Evolutionary conservation across 1,140 invertebrate genomes (phyloP).

Genomic region (Drosophila nasuta): DNA sequence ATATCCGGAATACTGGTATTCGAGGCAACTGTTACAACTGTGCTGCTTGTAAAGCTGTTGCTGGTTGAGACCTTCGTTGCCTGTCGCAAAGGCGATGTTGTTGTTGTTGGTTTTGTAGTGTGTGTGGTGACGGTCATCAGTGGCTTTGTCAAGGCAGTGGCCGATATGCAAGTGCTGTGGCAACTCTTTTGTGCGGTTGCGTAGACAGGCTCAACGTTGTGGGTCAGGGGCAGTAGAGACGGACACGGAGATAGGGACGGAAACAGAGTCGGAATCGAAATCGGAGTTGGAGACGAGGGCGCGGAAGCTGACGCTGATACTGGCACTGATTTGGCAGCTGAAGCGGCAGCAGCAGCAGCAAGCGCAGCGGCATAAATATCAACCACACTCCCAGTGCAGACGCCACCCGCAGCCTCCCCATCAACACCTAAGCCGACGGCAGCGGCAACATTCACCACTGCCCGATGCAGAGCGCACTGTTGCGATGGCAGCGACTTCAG

Average conservation of each 20-base stretch:
- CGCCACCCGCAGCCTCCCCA: slow-evolving; percentile 8
- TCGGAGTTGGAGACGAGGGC: not conserved
- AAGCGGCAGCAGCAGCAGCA: slow-evolving; percentile 57
- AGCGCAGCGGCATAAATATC: slow-evolving; percentile 71
- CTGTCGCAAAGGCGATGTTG: slow-evolving; percentile 41
- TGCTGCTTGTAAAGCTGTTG: not conserved
- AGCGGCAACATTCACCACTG: slow-evolving; percentile 72
- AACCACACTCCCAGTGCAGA: slow-evolving; percentile 56
- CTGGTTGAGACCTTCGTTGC: slow-evolving; percentile 16
- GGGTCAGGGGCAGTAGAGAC: slow-evolving; percentile 42
- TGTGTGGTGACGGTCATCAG: slow-evolving; percentile 72
- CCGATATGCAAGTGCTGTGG: slow-evolving; percentile 66
- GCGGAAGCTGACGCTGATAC: slow-evolving; percentile 29
- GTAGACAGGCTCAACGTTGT: slow-evolving; percentile 72
- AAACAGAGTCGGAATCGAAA: not conserved
- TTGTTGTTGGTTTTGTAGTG: slow-evolving; percentile 61
- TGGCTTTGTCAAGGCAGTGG: slow-evolving; percentile 69
- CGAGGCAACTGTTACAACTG: slow-evolving; percentile 27
- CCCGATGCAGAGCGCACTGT: slow-evolving; percentile 64
- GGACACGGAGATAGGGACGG: slow-evolving; percentile 3
- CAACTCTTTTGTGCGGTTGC: slow-evolving; percentile 81
- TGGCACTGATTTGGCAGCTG: slow-evolving; percentile 44
- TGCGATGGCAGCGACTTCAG: slow-evolving; percentile 22
- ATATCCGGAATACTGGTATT: slow-evolving; percentile 52
- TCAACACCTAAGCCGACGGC: slow-evolving; percentile 65